Base-by-base conservation (phyloP, 2,797 vertebrate genomes). In the Microctenopoma stevenorrisi region DNA sequence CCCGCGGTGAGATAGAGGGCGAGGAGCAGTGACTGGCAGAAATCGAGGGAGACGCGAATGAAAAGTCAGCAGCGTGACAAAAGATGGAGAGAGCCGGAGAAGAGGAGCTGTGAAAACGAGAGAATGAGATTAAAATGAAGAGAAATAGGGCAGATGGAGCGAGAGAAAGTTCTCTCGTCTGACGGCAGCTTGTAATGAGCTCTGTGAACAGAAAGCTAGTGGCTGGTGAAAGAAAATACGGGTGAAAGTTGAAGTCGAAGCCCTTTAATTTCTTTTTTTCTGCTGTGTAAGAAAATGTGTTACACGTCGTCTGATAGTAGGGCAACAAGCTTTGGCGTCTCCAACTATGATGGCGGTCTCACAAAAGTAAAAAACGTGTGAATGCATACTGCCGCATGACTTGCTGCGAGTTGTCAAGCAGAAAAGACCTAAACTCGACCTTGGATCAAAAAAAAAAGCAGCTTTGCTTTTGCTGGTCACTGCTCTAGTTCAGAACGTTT, bases 31-130 rank as follows among this genome's bases (percentile, higher is more conserved):
- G 61, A 57, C 72, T 47, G 11, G 52, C 50, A 48, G 79, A 68
- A 82, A 68, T n/a, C 0, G 11, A 47, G 63, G 53, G 52, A 54
- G 35, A 60, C 22, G 14, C 10, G 0, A 62, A 60, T 58, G 70
- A 78, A 52, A 70, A 74, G 72, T 76, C 74, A 64, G 49, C 33
- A 30, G 59, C 30, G 13, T 78, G 78, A 71, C 68, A 68, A 68
- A 70, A 65, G 59, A 73, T 50, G 48, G 72, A 28, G 71, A 74
- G 57, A 49, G 65, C 69, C 4, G 43, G 28, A 38, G 64, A 56
- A 0, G 63, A 25, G 13, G 54, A 53, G 49, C 62, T 68, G 59
- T 59, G 65, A 50, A 30, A 50, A 33, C 53, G 40, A 40, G 46
- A 78, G 48, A 67, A 38, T 28, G 35, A 59, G 76, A 78, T 69